Evolutionary conservation across 2,888 invertebrate genomes (phyloP).

Genomic region (Prenolepis imparis): DNA sequence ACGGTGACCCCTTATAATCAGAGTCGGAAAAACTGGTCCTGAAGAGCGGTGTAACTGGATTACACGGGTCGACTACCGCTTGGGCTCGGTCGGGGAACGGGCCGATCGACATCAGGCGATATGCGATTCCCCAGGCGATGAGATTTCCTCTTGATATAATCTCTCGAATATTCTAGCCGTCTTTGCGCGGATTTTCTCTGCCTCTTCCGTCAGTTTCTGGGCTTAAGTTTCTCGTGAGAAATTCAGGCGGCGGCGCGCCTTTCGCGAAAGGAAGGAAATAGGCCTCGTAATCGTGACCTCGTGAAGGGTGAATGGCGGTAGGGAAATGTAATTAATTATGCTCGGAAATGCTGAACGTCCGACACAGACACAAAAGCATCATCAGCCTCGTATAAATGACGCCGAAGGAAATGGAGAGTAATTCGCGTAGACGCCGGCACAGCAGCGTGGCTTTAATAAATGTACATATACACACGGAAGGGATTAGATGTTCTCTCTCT

Average conservation of each 20-base stretch:
- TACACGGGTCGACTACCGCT: constrained; percentile 39
- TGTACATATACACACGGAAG: background rate
- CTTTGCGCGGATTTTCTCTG: constrained; percentile 70
- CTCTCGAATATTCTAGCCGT: constrained; percentile 60
- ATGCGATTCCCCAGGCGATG: constrained; percentile 32
- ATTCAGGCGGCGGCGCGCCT: constrained; percentile 1
- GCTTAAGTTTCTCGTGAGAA: constrained; percentile 30
- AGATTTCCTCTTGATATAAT: constrained; percentile 39
- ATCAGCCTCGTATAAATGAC: constrained; percentile 14
- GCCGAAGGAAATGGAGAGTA: constrained; percentile 42
- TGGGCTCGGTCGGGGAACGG: constrained; percentile 15
- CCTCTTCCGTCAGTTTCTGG: constrained; percentile 50
- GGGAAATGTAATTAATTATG: constrained; percentile 61
- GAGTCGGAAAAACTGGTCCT: constrained; percentile 62
- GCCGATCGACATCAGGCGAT: constrained; percentile 40
- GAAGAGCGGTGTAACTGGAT: constrained; percentile 61
- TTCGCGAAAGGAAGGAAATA: constrained; percentile 26
- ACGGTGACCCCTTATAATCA: constrained; percentile 51
- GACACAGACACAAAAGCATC: constrained; percentile 25
- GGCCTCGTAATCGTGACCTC: constrained; percentile 45
- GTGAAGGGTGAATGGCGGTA: constrained; percentile 23
- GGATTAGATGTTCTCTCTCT: background rate
- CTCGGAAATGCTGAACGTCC: constrained; percentile 51
- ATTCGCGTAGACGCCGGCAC: constrained; percentile 40
- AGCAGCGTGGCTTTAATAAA: constrained; percentile 21